Conservation (phyloP, 53 echinoderm and acorn worm genomes). For the Stichopus horrens region DNA sequence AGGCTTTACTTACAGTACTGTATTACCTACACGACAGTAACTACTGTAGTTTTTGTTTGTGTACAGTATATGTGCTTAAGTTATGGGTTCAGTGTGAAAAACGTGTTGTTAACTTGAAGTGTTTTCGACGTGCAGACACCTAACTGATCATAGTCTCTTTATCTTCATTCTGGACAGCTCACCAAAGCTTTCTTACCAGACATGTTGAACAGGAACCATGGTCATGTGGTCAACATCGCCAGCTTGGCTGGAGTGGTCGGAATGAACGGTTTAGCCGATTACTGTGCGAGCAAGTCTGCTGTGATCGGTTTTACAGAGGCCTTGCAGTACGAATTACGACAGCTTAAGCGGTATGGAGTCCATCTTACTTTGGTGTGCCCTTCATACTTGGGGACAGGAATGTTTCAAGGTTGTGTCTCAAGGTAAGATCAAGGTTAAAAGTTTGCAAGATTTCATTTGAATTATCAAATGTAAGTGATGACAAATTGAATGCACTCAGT, state of each 20-base stretch:
- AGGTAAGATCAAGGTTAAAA: constrained; percentile 56
- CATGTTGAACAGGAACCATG: constrained; percentile 83
- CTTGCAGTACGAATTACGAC: constrained; percentile 72
- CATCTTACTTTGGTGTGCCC: constrained; percentile 86
- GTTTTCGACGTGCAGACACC: background rate
- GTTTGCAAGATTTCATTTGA: too few relatives aligned
- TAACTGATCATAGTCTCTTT: background rate
- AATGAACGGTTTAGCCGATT: constrained; percentile 84
- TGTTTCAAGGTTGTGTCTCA: constrained; percentile 88
- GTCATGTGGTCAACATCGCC: constrained; percentile 93
- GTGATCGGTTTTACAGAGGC: constrained; percentile 92
- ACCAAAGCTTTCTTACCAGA: constrained; percentile 92
- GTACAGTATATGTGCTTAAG: too few relatives aligned
- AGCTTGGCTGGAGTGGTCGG: constrained; percentile 85
- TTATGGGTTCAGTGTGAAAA: background rate
- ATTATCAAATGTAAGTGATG: too few relatives aligned
- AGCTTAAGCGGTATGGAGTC: constrained; percentile 68
- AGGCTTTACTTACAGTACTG: too few relatives aligned
- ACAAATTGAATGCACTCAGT: too few relatives aligned
- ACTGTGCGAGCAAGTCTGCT: constrained; percentile 90
- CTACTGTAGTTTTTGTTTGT: too few relatives aligned
- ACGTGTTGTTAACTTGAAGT: background rate
- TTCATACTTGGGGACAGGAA: constrained; percentile 80
- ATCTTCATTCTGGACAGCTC: constrained; percentile 49
- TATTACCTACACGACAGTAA: too few relatives aligned